Conservation (phyloP, 1,140 invertebrate genomes). For the Cepaea nemoralis region DNA sequence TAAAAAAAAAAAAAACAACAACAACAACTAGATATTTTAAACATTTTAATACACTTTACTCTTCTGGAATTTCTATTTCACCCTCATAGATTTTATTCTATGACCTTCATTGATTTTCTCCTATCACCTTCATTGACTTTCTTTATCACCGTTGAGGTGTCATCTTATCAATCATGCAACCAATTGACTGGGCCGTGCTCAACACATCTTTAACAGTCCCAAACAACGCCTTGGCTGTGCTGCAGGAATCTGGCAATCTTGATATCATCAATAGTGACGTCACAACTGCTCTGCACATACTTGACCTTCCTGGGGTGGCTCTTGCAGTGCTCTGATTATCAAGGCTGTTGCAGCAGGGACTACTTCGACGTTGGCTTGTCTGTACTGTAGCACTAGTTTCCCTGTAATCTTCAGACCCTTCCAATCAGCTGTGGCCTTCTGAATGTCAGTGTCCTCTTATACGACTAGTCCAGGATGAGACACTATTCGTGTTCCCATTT, state of each 20-base stretch:
- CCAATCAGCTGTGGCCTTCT: conserved; percentile 98
- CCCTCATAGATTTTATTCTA: too few relatives aligned
- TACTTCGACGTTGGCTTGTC: conserved; percentile 96
- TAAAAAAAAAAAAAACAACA: too few relatives aligned
- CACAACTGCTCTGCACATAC: conserved; percentile 98
- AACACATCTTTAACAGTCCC: conserved; percentile 92
- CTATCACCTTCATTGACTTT: conserved; percentile 89
- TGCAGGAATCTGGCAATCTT: conserved; percentile 90
- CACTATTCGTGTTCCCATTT: too few relatives aligned
- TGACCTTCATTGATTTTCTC: too few relatives aligned
- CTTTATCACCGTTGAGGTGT: conserved; percentile 94
- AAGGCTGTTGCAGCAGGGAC: conserved; percentile 97
- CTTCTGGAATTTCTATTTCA: too few relatives aligned
- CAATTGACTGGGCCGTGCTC: conserved; percentile 87
- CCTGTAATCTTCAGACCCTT: conserved; percentile 99
- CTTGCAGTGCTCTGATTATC: conserved; percentile 98
- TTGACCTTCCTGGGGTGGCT: conserved; percentile 98
- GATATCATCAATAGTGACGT: conserved; percentile 93
- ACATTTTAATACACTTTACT: too few relatives aligned
- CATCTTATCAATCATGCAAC: conserved; percentile 67
- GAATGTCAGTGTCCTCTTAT: conserved; percentile 99
- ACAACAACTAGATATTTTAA: too few relatives aligned
- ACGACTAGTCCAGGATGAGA: too few relatives aligned
- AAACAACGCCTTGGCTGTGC: conserved; percentile 90
- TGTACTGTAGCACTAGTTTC: conserved; percentile 97